These are phyloP conservation scores for Chaetogeoica ovagalla DNA, from an alignment of 2,888 invertebrate species.

Conservation along the genomic window DNA sequence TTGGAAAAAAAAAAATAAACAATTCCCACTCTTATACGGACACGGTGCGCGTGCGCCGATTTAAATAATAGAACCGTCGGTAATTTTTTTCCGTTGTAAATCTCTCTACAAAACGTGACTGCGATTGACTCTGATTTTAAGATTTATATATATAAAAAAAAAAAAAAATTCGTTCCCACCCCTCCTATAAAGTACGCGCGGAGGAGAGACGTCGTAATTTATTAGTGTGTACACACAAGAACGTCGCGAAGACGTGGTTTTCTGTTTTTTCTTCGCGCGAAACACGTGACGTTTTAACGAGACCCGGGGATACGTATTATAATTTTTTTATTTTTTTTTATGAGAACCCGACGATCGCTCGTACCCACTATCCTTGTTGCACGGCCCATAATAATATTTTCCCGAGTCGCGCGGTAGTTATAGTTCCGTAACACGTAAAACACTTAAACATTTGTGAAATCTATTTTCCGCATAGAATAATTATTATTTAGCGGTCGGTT, in stretches of 20 bases:
- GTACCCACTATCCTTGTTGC: background rate
- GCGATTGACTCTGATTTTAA: constrained; percentile 12
- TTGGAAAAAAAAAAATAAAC: too few species aligned
- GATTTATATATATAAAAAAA: background rate
- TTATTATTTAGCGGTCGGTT: too few species aligned
- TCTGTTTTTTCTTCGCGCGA: constrained; percentile 9
- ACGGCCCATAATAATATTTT: background rate
- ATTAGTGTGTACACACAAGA: background rate
- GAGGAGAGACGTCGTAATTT: constrained; percentile 13
- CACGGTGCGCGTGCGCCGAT: too few species aligned
- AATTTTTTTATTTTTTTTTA: constrained; percentile 9
- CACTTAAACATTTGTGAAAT: constrained; percentile 26
- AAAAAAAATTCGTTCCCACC: constrained; percentile 10
- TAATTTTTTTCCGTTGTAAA: constrained; percentile 5
- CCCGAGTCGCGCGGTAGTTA: background rate
- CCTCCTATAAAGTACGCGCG: constrained; percentile 13
- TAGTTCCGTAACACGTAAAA: background rate
- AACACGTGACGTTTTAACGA: constrained; percentile 48
- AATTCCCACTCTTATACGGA: too few species aligned
- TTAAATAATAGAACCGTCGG: background rate
- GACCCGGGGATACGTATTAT: constrained; percentile 45
- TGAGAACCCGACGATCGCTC: constrained; percentile 12
- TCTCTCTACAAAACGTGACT: background rate
- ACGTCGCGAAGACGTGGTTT: background rate
- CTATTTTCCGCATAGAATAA: too few species aligned